Percentiles rank a stretch among this genome's conserved stretches.
phyloP scores from a whole-genome alignment of 2,113 vertebrate genomes.

The Paracanthobrama guichenoti region DNA sequence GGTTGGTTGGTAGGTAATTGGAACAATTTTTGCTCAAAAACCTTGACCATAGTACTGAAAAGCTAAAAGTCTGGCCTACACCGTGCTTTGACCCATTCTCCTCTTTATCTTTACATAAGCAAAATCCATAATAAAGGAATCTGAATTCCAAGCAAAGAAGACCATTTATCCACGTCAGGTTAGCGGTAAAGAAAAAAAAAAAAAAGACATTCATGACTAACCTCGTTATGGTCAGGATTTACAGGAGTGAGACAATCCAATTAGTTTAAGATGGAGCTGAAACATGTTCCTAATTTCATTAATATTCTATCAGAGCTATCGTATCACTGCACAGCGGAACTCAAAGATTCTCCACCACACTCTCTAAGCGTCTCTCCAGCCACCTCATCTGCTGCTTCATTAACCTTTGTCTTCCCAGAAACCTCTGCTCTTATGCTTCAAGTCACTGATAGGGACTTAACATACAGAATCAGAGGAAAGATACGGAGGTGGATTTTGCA shows the following conservation, averaged over 20 bases:
- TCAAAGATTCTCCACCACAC: slow-evolving; percentile 61
- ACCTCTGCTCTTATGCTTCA: slow-evolving; percentile 64
- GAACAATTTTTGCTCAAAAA: background rate
- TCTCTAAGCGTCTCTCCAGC: slow-evolving; percentile 53
- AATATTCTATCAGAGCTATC: slow-evolving; percentile 62
- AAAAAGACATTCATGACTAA: background rate
- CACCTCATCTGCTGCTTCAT: slow-evolving; percentile 62
- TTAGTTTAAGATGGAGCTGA: slow-evolving; percentile 54
- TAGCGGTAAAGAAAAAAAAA: background rate
- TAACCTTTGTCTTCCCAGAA: slow-evolving; percentile 74
- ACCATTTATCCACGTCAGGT: slow-evolving; percentile 14
- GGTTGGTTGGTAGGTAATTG: background rate
- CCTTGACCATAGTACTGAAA: background rate
- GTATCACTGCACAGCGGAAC: slow-evolving; percentile 51
- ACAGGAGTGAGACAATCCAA: slow-evolving; percentile 39
- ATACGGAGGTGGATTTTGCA: slow-evolving; percentile 3
- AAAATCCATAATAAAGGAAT: background rate
- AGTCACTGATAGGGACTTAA: slow-evolving; percentile 40
- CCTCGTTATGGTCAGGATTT: slow-evolving; percentile 32
- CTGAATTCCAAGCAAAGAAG: background rate
- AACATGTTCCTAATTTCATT: slow-evolving; percentile 67
- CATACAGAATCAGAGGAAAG: slow-evolving; percentile 3
- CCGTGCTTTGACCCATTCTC: background rate
- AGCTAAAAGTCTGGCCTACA: background rate
- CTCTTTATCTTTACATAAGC: background rate